Percentiles rank a stretch among this genome's conserved stretches.
Evolutionary conservation across 2,113 vertebrate genomes (phyloP).

Genomic region (Pao palembangensis): DNA sequence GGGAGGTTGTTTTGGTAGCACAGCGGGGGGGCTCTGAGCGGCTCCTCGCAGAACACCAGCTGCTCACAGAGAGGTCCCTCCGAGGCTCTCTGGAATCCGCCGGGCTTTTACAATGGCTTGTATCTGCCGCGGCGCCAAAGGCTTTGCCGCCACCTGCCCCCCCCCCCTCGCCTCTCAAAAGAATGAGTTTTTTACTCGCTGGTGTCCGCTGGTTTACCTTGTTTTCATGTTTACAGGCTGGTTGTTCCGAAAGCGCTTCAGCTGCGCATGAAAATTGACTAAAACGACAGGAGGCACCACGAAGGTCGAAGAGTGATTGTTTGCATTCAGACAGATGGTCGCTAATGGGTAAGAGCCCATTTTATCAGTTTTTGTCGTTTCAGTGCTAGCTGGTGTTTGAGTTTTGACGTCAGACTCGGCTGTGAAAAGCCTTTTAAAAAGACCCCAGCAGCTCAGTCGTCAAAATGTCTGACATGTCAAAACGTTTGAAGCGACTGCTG

Average conservation of each 20-base stretch:
- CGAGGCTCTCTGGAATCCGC: conserved; percentile 76
- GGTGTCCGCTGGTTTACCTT: conserved; percentile 18
- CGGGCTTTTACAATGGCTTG: conserved; percentile 99
- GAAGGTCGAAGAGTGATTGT: conserved; percentile 20
- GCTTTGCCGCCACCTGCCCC: conserved; percentile 25
- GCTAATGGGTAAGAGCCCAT: conserved; percentile 62
- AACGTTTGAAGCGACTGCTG: conserved; percentile 30
- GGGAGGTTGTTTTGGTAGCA: background rate
- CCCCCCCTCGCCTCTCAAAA: conserved; percentile 9
- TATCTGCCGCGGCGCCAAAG: conserved; percentile 83
- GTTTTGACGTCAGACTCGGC: conserved; percentile 18
- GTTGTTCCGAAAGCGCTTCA: too few species aligned
- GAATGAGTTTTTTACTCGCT: conserved; percentile 46
- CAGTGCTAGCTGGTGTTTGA: conserved; percentile 13
- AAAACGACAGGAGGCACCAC: background rate
- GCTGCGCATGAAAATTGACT: background rate
- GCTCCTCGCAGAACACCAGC: conserved; percentile 29
- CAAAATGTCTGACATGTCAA: conserved; percentile 10
- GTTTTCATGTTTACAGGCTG: background rate
- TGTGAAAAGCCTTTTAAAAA: conserved; percentile 17
- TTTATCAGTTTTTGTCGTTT: conserved; percentile 23
- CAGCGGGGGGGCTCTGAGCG: conserved; percentile 25
- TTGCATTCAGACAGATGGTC: conserved; percentile 19
- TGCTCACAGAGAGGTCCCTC: conserved; percentile 65
- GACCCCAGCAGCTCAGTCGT: conserved; percentile 1